Evolutionary conservation across 2,113 vertebrate genomes (phyloP).

Genomic region (Hypocryptadius cinnamomeus): DNA sequence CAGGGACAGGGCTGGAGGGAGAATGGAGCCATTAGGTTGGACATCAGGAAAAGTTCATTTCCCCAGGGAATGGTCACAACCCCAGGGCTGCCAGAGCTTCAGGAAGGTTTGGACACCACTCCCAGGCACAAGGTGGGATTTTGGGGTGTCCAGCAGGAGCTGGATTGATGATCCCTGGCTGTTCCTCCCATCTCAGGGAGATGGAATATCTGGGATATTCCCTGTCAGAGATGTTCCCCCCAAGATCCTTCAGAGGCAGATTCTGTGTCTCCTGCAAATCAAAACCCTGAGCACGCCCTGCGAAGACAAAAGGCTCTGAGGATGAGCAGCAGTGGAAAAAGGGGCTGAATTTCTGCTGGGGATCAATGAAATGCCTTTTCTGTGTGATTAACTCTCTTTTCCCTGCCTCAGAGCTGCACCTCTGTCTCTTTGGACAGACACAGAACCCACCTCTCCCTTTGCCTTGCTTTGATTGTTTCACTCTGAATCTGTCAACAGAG

Average conservation of each 20-base stretch:
- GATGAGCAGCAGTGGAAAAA: neutral
- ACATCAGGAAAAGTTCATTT: neutral
- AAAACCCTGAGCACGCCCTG: neutral
- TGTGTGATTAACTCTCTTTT: neutral
- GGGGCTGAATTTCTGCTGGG: neutral
- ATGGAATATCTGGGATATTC: neutral
- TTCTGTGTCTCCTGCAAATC: neutral
- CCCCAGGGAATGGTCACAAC: too few species aligned
- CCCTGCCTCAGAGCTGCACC: neutral
- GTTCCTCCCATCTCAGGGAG: neutral
- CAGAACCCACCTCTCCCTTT: neutral
- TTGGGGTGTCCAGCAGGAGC: neutral
- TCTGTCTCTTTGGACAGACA: neutral
- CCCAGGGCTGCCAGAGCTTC: neutral
- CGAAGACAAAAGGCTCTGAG: neutral
- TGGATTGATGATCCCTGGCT: neutral
- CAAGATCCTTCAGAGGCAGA: neutral
- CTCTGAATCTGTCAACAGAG: neutral
- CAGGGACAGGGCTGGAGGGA: neutral
- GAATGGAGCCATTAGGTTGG: rapidly evolving
- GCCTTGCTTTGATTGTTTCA: neutral
- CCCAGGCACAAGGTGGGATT: neutral
- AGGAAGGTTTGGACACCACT: neutral
- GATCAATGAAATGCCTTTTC: neutral
- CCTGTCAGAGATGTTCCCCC: neutral